These are phyloP conservation scores for Invenusta paracnida DNA, from an alignment of 2,888 invertebrate genomes.

Conservation along the genomic window DNA sequence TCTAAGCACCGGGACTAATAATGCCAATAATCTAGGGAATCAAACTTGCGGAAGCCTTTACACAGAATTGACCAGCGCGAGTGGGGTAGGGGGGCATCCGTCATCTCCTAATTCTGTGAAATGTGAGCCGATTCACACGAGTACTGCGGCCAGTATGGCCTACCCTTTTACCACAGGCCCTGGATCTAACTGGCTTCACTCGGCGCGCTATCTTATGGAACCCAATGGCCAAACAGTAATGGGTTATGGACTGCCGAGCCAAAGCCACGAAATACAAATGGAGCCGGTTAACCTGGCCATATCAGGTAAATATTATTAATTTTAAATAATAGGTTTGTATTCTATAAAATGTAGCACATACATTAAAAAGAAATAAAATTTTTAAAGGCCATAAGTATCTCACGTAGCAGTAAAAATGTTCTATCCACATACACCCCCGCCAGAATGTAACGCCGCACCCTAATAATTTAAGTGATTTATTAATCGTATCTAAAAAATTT, in stretches of 20 bases:
- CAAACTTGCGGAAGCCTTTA: not conserved
- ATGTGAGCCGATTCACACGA: not conserved
- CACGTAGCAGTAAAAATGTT: no score
- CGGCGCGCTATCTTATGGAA: conserved; percentile 10
- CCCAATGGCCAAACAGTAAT: not conserved
- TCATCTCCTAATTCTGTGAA: not conserved
- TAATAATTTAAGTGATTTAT: no score
- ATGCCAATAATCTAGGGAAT: no score
- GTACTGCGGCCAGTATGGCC: not conserved
- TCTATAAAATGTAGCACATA: no score
- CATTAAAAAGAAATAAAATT: no score
- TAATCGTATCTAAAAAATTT: no score
- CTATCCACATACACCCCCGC: no score
- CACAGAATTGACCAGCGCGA: not conserved
- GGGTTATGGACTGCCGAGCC: conserved; percentile 8
- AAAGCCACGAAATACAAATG: not conserved
- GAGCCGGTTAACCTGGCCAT: conserved; percentile 28
- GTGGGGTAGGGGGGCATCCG: not conserved
- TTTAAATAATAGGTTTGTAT: no score
- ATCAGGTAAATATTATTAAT: conserved; percentile 30
- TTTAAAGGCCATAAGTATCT: no score
- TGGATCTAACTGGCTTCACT: not conserved
- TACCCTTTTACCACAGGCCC: not conserved
- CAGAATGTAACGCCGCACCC: no score
- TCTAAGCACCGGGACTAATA: no score